phyloP scores from a whole-genome alignment of 2,113 vertebrate species.

The Athene cunicularia region DNA sequence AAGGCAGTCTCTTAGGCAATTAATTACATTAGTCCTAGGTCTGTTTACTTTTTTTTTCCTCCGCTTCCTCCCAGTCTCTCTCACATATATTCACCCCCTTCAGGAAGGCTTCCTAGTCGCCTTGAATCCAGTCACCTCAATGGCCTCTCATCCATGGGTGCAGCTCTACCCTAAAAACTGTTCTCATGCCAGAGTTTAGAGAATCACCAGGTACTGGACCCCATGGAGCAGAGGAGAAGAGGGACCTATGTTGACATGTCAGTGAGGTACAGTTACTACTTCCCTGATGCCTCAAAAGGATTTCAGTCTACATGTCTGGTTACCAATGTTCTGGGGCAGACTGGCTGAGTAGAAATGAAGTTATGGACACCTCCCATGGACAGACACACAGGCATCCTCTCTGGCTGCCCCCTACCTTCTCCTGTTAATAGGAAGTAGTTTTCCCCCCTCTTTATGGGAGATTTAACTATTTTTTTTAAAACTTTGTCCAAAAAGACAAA shows the following conservation, averaged over 20 bases:
- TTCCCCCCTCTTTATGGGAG: background rate
- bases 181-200: background rate
- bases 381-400: background rate
- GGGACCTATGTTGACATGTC: background rate
- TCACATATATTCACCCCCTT: background rate
- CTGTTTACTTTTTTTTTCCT: background rate
- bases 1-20: background rate
- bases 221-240: background rate
- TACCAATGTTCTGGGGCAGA: background rate
- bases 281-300: background rate
- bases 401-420: background rate
- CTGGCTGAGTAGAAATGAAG: background rate
- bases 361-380: background rate
- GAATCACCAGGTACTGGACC: background rate
- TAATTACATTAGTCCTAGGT: background rate
- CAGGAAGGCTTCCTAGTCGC: background rate
- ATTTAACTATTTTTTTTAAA: background rate
- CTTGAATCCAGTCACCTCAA: background rate
- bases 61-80: background rate
- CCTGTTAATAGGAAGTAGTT: background rate
- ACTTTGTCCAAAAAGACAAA: background rate
- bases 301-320: background rate
- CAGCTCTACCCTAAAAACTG: background rate
- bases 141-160: accelerated
- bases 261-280: background rate